Base-by-base conservation (phyloP, 2,113 vertebrate genomes). In the Ptychochromis oligacanthus region DNA sequence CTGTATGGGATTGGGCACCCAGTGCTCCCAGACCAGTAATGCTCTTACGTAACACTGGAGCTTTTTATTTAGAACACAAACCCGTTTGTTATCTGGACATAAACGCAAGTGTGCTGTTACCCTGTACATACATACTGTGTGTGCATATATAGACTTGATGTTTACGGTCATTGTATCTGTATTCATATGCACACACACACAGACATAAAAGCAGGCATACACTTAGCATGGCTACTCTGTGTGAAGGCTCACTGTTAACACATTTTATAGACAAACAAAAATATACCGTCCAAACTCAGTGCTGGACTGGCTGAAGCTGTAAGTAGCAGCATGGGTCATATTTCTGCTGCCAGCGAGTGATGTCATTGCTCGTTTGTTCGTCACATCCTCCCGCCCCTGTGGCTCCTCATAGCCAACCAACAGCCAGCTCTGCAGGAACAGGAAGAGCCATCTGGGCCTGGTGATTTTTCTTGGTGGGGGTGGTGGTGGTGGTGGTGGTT, bases 361-460 rank as follows among this genome's bases (percentile, higher is more conserved):
- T 89, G 86, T 93, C 91, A 92, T 87, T n/a, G 81, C 82, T 81
- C 46, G 28, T 80, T 75, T 40, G 85, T 62, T 77, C 62, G 87
- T 93, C 85, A 89, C 91, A 83, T 93, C 84, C 64, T 87, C 82
- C 65, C 57, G 75, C 83, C 88, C 76, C 86, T n/a, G 55, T 83
- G 84, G 88, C 82, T 89, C 77, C 31, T 82, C 24, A 20, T 72
- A 89, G 86, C 84, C 89, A 91, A 91, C 88, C 88, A 90, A 85
- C 87, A 85, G 86, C 28, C 22, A 80, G 74, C 90, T 28, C 92
- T 40, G 86, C 87, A 87, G 93, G 93, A 91, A 88, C 80, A 91
- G 88, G 87, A 94, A 90, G 87, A 89, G 72, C 94, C 95, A 96
- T 96, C 95, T 96, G 95, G 93, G 80, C 94, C 83, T 89, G 89